These are phyloP conservation scores for Anguilla rostrata DNA, from an alignment of 2,113 vertebrate species.

Conservation along the genomic window DNA sequence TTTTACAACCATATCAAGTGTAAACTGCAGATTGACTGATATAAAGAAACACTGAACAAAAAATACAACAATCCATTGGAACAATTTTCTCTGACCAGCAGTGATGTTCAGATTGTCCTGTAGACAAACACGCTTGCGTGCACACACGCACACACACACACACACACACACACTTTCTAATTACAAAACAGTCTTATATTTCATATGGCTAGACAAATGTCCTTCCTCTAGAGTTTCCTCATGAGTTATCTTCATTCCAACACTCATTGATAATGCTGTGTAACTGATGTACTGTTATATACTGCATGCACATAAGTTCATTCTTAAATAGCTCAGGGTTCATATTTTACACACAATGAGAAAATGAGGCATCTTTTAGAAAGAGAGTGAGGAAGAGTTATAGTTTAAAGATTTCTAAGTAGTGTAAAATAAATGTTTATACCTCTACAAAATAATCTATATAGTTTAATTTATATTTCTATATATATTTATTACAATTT, in stretches of 20 bases:
- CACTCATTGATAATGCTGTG: slow-evolving; percentile 35
- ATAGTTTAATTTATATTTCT: no score
- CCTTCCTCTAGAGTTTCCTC: slow-evolving; percentile 28
- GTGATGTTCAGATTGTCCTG: slow-evolving; percentile 35
- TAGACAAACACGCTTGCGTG: background rate
- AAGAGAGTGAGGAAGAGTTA: slow-evolving; percentile 21
- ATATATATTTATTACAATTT: no score
- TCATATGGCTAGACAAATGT: background rate
- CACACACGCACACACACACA: slow-evolving; percentile 1
- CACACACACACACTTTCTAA: background rate
- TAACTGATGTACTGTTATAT: slow-evolving; percentile 51
- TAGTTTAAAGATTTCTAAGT: background rate
- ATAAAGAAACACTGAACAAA: background rate
- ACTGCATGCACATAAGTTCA: slow-evolving; percentile 35
- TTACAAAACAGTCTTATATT: background rate
- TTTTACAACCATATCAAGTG: slow-evolving; percentile 19
- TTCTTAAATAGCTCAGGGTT: slow-evolving; percentile 21
- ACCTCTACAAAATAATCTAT: background rate
- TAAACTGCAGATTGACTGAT: slow-evolving; percentile 5
- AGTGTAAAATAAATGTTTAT: background rate
- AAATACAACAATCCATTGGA: slow-evolving; percentile 25
- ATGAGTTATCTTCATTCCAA: slow-evolving; percentile 40
- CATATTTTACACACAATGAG: slow-evolving; percentile 22
- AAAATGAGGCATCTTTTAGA: slow-evolving; percentile 23
- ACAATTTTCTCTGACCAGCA: slow-evolving; percentile 45